Evolutionary conservation across 2,888 invertebrate genomes (phyloP).

Genomic region (Heliconius cydno): DNA sequence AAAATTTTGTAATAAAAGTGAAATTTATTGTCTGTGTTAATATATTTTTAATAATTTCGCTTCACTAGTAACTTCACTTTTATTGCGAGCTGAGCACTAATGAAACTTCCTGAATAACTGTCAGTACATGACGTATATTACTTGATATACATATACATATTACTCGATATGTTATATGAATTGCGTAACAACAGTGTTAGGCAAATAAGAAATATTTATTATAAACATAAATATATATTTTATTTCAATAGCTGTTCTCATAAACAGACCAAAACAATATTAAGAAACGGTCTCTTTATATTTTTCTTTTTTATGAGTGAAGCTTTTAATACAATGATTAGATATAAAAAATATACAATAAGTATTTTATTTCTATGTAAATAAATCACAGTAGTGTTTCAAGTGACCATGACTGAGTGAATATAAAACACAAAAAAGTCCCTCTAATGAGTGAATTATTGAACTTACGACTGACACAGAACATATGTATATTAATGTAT

Average conservation of each 20-base stretch:
- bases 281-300: too few relatives aligned
- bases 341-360: too few relatives aligned
- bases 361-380: too few relatives aligned
- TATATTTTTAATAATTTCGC: not conserved
- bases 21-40: not conserved
- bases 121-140: not conserved
- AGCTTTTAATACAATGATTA: too few relatives aligned
- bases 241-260: too few relatives aligned
- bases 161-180: not conserved
- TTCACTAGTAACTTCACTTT: not conserved
- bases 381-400: not conserved
- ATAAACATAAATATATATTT: not conserved
- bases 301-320: too few relatives aligned
- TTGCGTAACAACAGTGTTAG: not conserved
- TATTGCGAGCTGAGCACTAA: conserved; percentile 13
- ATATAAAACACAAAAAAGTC: not conserved
- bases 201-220: not conserved
- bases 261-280: too few relatives aligned
- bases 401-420: not conserved
- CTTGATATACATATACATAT: not conserved
- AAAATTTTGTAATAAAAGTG: not conserved
- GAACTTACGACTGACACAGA: too few relatives aligned
- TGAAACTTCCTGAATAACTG: conserved; percentile 21
- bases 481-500: too few relatives aligned
- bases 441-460: too few relatives aligned